Percentiles rank a stretch among this genome's conserved stretches.
Conservation (phyloP, 2,113 vertebrate genomes). For the Anhinga anhinga region DNA sequence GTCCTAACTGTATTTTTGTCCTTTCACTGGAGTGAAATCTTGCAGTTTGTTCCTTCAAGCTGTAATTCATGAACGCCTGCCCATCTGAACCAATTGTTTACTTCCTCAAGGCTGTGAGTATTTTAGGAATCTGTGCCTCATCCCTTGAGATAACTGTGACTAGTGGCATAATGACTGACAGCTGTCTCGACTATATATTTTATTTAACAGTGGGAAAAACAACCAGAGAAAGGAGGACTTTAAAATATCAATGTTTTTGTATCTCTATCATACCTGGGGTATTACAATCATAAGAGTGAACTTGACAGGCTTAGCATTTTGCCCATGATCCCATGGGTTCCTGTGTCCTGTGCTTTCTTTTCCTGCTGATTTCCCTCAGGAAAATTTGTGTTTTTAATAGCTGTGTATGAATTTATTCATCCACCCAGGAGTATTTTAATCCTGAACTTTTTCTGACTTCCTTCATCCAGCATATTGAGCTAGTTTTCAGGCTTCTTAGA, state of each 20-base stretch:
- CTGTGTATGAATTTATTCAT: background rate
- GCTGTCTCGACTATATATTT: background rate
- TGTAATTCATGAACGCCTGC: background rate
- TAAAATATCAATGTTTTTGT: conserved; percentile 21
- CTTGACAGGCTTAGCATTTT: background rate
- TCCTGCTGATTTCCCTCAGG: background rate
- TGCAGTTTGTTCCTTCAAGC: background rate
- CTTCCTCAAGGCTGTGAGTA: background rate
- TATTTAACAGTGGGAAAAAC: background rate
- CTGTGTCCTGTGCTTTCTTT: background rate
- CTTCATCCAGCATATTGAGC: background rate
- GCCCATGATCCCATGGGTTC: background rate
- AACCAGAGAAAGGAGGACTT: background rate
- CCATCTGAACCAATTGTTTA: background rate
- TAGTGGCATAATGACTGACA: background rate
- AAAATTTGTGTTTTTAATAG: background rate
- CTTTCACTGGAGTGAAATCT: background rate
- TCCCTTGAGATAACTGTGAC: background rate
- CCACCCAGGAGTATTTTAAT: background rate
- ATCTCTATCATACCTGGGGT: background rate
- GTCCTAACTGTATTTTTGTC: background rate
- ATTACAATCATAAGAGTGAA: background rate
- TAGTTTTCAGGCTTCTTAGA: background rate
- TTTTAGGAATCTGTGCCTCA: background rate
- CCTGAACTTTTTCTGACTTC: background rate